Evolutionary conservation across 2,888 invertebrate genomes (phyloP), one percentile per base, ranked within the genome.

Genomic region (Cheilosia vernalis): DNA sequence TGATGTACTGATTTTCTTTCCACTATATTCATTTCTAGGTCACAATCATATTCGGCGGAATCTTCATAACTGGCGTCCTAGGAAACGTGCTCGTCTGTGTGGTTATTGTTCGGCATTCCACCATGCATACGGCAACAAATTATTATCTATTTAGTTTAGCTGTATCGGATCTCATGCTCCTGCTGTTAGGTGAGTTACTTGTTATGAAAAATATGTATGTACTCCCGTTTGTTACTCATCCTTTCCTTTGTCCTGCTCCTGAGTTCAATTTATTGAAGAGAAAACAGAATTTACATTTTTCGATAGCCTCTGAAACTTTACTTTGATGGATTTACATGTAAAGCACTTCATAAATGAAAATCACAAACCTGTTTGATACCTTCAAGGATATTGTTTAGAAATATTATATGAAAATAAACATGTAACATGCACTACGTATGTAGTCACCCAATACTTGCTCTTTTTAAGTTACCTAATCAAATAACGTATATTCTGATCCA

Each of bases 111-210:
- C 94, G 94, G 40, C 97, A 97, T 89, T 93, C 95, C 0, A 94
- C 95, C 7, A 95, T 98, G 95, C 97, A 97, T 89, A 97, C 97
- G 0, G 96, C 97, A 0, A 98, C 98, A 0, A 98, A 98, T 90
- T 98, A 97, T 90, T 98, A 98, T 90, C 93, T 98, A 60, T 97
- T 98, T 93, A 97, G 96, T 90, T 92, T 98, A 92, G 97, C 98
- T 19, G 93, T 98, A 17, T 97, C 97, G 21, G 98, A 98, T 91
- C 93, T 98, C 19, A 94, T 96, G 64, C 94, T 97, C 86, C 93
- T 98, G 15, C 90, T 97, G 4, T 94, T 97, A 88, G 98, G 98
- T 96, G 91, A 95, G 96, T 94, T 21, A 13, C n/a, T 61, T 47
- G 27, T 49, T 30, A 17, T 51, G 7, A 17, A 56, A 56, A 30